These are phyloP conservation scores for Ernsta delagoae DNA, from an alignment of 2,888 invertebrate genomes.

Conservation along the genomic window DNA sequence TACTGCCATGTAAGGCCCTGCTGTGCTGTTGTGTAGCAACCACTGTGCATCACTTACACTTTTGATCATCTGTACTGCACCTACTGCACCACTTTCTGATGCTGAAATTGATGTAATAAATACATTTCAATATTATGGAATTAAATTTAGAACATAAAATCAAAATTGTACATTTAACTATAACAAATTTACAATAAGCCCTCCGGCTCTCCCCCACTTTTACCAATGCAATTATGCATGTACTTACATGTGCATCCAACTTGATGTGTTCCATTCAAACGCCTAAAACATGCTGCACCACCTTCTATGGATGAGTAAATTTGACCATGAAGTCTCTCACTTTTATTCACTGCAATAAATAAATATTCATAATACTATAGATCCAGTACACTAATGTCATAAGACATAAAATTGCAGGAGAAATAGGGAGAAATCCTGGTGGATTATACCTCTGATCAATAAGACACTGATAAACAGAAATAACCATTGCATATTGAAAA, in stretches of 20 bases:
- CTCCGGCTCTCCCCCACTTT: too few relatives aligned
- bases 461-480: too few relatives aligned
- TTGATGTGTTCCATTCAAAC: slow-evolving; percentile 97
- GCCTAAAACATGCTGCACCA: slow-evolving; percentile 92
- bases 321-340: slow-evolving; percentile 89
- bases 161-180: too few relatives aligned
- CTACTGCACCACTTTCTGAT: slow-evolving; percentile 91
- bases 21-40: slow-evolving; percentile 88
- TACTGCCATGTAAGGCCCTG: slow-evolving; percentile 92
- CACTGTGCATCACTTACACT: slow-evolving; percentile 88
- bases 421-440: too few relatives aligned
- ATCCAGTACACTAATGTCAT: too few relatives aligned
- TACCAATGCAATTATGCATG: too few relatives aligned
- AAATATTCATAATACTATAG: too few relatives aligned
- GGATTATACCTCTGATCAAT: too few relatives aligned
- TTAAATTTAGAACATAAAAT: too few relatives aligned
- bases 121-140: too few relatives aligned
- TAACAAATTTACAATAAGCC: background rate
- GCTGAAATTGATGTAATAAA: slow-evolving; percentile 76
- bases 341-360: slow-evolving; percentile 64
- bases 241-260: slow-evolving; percentile 96
- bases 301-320: slow-evolving; percentile 91
- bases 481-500: too few relatives aligned
- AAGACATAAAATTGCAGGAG: too few relatives aligned
- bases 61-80: slow-evolving; percentile 91